These are phyloP conservation scores for Drosophila mulleri DNA, from an alignment of 2,888 invertebrate species.

Conservation along the genomic window DNA sequence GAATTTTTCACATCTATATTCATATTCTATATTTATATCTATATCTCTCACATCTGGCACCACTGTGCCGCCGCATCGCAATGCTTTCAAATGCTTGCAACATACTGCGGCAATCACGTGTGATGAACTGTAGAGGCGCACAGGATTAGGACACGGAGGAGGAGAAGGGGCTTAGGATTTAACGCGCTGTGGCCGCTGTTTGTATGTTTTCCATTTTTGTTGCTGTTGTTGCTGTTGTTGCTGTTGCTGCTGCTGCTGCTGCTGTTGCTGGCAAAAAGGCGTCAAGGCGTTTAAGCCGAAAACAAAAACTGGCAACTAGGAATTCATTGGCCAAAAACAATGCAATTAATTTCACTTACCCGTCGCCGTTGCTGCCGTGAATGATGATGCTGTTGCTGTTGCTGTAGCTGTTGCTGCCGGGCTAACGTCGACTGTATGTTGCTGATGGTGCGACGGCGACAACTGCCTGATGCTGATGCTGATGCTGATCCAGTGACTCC, in stretches of 20 bases:
- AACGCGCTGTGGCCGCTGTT: slow-evolving; percentile 51
- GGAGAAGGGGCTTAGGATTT: slow-evolving; percentile 1
- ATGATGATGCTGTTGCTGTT: slow-evolving; percentile 56
- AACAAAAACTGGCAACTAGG: slow-evolving; percentile 78
- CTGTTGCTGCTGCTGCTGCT: slow-evolving; percentile 29
- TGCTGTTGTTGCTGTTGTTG: slow-evolving; percentile 3
- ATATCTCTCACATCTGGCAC: neutral
- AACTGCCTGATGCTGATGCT: slow-evolving; percentile 40
- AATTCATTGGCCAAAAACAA: slow-evolving; percentile 83
- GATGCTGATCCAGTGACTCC: slow-evolving; percentile 69
- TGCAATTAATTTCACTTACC: slow-evolving; percentile 85
- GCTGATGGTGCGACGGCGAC: slow-evolving; percentile 42
- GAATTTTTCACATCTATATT: too few species aligned
- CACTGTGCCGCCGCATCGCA: slow-evolving; percentile 44
- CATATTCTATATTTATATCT: too few species aligned
- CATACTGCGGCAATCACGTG: slow-evolving; percentile 64
- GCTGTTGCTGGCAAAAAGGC: slow-evolving; percentile 65
- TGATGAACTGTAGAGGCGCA: slow-evolving; percentile 57
- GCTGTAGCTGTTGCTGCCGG: slow-evolving; percentile 43
- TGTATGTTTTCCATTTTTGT: slow-evolving; percentile 35
- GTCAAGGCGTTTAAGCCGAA: slow-evolving; percentile 75
- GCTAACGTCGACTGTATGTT: slow-evolving; percentile 14
- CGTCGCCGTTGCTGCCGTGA: slow-evolving; percentile 65
- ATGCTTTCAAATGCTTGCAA: slow-evolving; percentile 48
- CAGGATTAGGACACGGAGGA: slow-evolving; percentile 24